Conservation (phyloP, 2,797 vertebrate genomes). For the Tiaroga cobitis region DNA sequence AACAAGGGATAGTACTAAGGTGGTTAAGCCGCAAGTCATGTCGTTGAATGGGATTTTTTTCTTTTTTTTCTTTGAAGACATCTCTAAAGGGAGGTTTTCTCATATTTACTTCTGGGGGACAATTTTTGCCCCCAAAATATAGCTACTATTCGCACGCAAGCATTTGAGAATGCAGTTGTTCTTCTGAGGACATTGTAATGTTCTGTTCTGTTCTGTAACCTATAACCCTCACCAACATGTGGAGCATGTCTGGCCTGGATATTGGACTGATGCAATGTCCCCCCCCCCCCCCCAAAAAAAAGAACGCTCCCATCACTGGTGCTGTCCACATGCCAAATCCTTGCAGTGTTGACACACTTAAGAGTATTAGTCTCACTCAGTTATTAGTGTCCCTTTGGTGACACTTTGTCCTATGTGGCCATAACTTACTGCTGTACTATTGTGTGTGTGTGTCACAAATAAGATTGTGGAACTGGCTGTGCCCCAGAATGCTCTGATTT, state of each 20-base stretch:
- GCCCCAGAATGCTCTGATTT: slow-evolving; percentile 26
- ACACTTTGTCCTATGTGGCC: slow-evolving; percentile 28
- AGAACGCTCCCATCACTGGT: neutral
- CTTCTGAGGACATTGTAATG: slow-evolving; percentile 22
- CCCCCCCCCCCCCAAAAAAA: neutral
- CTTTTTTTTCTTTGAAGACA: neutral
- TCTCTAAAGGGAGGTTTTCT: neutral
- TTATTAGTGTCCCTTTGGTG: slow-evolving; percentile 37
- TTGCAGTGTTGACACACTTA: slow-evolving; percentile 20
- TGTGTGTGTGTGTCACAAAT: slow-evolving; percentile 15
- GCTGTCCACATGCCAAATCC: neutral
- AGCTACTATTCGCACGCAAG: neutral
- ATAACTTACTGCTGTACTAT: slow-evolving; percentile 42
- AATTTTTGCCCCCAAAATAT: neutral
- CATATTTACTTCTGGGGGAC: neutral
- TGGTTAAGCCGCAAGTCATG: no score
- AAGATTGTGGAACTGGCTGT: slow-evolving; percentile 40
- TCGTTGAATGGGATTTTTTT: no score
- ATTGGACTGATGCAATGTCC: neutral
- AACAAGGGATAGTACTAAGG: no score
- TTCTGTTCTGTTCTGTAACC: slow-evolving; percentile 75
- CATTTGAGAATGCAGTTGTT: neutral
- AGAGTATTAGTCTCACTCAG: neutral
- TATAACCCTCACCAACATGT: slow-evolving; percentile 10
- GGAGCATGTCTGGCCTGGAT: slow-evolving; percentile 16